phyloP scores from a whole-genome alignment of 1,140 invertebrate genomes.

The Platyscapa corneri region DNA sequence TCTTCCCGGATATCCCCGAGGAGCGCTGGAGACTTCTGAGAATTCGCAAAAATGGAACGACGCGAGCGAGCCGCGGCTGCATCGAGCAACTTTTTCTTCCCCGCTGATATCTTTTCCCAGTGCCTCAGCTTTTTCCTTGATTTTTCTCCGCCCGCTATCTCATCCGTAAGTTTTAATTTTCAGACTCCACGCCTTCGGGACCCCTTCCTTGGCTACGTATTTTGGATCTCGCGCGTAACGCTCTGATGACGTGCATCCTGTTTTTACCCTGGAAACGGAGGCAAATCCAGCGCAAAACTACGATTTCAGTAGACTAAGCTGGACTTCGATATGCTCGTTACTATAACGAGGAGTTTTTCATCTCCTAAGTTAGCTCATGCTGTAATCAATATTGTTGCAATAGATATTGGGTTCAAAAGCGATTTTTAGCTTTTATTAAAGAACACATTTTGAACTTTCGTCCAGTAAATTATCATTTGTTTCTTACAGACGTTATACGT shows the following conservation, averaged over 20 bases:
- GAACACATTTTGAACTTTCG: background rate
- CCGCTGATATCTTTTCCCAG: background rate
- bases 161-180: no score
- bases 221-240: no score
- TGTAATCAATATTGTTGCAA: background rate
- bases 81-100: constrained; percentile 17
- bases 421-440: background rate
- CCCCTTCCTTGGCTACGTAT: no score
- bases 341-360: background rate
- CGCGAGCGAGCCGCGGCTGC: background rate
- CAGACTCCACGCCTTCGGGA: no score
- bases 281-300: no score
- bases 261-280: background rate
- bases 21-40: background rate
- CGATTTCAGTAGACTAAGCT: no score
- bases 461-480: background rate
- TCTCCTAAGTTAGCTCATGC: background rate
- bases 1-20: background rate
- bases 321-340: background rate
- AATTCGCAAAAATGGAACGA: constrained; percentile 32
- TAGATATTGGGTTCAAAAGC: no score
- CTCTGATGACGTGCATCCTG: background rate
- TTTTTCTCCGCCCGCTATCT: no score
- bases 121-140: background rate
- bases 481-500: background rate